These are phyloP conservation scores for Hypomesus transpacificus DNA, from an alignment of 2,113 vertebrate species.

Conservation along the genomic window DNA sequence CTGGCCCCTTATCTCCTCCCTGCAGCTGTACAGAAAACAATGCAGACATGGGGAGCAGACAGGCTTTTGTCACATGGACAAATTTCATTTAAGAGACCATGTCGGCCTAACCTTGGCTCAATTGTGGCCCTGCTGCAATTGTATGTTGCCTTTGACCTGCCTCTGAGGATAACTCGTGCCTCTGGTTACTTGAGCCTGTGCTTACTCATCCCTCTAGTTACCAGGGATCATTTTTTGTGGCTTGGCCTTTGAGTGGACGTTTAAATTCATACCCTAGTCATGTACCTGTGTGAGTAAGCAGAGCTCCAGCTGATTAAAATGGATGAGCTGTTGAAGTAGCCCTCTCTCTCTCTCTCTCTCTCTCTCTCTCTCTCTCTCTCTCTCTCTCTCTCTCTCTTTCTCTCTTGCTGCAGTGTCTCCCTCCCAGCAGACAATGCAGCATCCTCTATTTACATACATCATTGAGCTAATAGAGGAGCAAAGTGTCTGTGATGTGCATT, in stretches of 20 bases:
- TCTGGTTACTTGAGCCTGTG: slow-evolving; percentile 34
- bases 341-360: neutral
- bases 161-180: neutral
- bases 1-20: slow-evolving; percentile 55
- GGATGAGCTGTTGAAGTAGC: slow-evolving; percentile 25
- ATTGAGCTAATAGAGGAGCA: neutral
- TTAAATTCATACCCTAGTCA: slow-evolving; percentile 21
- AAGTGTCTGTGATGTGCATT: neutral
- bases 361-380: slow-evolving; percentile 7
- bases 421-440: neutral
- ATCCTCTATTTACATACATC: slow-evolving; percentile 10
- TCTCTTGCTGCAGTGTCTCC: neutral
- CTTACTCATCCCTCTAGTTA: slow-evolving; percentile 20
- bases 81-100: slow-evolving; percentile 39
- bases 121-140: neutral
- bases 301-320: slow-evolving; percentile 35
- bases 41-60: slow-evolving; percentile 33
- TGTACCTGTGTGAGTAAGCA: neutral
- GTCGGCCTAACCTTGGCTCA: slow-evolving; percentile 27
- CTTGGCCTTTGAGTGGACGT: slow-evolving; percentile 7
- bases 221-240: no score
- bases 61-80: slow-evolving; percentile 29
- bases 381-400: neutral
- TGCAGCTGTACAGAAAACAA: slow-evolving; percentile 54
- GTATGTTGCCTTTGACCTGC: slow-evolving; percentile 16